A percentile compares a stretch with the other conserved stretches of the same genome.
These are phyloP conservation scores for Pelvicachromis taeniatus DNA, from an alignment of 2,113 vertebrate species.

Conservation along the genomic window DNA sequence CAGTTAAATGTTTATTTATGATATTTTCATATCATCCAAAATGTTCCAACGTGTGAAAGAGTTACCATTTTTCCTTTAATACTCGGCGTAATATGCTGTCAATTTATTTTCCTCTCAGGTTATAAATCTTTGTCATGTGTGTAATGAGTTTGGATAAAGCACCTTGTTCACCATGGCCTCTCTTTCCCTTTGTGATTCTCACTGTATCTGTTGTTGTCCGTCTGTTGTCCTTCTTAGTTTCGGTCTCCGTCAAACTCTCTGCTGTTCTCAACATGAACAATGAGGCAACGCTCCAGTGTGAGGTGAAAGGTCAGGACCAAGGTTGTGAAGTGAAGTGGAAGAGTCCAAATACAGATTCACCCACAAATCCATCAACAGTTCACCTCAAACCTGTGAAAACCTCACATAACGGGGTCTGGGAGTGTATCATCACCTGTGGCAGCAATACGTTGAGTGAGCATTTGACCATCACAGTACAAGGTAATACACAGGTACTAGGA, in stretches of 20 bases:
- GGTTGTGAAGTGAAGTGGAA: neutral
- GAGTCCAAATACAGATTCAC: accelerated
- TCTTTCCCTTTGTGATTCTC: neutral
- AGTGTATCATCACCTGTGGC: neutral
- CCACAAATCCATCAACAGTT: accelerated
- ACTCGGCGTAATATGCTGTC: neutral
- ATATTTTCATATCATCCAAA: neutral
- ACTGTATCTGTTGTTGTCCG: neutral
- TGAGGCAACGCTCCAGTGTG: constrained; percentile 16
- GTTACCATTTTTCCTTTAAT: neutral
- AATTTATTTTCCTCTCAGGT: accelerated
- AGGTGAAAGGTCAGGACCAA: accelerated
- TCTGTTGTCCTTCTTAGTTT: neutral
- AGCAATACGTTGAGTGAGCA: accelerated
- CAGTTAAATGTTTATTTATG: neutral
- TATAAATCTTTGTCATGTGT: neutral
- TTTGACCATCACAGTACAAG: neutral
- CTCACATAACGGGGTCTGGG: constrained; percentile 36
- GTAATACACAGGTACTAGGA: constrained; percentile 1
- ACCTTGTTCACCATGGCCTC: neutral
- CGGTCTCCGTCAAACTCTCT: constrained; percentile 22
- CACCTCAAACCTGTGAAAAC: neutral
- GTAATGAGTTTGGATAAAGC: neutral
- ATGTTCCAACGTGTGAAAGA: neutral
- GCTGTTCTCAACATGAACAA: neutral